Evolutionary conservation across 2,888 invertebrate genomes (phyloP).

Genomic region (Ormyrus thymus): DNA sequence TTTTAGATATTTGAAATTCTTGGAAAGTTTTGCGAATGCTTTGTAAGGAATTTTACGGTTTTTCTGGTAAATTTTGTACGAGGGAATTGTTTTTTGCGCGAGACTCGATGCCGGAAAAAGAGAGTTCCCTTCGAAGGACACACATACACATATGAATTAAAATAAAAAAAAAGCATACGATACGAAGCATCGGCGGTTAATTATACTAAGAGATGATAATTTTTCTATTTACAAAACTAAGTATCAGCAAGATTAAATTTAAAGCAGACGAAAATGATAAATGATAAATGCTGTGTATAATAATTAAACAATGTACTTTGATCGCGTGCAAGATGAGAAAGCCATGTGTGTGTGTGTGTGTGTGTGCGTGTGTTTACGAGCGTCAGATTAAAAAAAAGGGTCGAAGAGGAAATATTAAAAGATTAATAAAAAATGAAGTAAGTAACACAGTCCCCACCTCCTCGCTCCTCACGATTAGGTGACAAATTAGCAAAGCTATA

Average conservation of each 20-base stretch:
- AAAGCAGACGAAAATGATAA: constrained; percentile 56
- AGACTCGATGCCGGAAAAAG: constrained; percentile 48
- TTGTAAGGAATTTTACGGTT: constrained; percentile 36
- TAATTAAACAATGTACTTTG: constrained; percentile 67
- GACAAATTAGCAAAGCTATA: constrained; percentile 68
- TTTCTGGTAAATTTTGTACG: constrained; percentile 45
- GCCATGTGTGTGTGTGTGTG: constrained; percentile 36
- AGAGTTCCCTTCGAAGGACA: constrained; percentile 27
- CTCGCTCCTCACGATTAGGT: constrained; percentile 65
- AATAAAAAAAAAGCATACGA: constrained; percentile 41
- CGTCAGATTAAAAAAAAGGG: constrained; percentile 30
- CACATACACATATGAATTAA: constrained; percentile 53
- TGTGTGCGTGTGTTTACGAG: constrained; percentile 13
- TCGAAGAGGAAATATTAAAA: constrained; percentile 24
- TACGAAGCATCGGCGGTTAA: constrained; percentile 70
- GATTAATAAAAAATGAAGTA: constrained; percentile 62
- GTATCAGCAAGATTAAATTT: constrained; percentile 55
- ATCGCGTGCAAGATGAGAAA: background rate
- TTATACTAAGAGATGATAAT: constrained; percentile 73
- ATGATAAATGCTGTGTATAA: constrained; percentile 59
- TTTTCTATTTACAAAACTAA: constrained; percentile 71
- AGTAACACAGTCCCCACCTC: constrained; percentile 61
- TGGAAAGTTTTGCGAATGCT: constrained; percentile 42
- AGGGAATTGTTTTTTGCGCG: constrained; percentile 53
- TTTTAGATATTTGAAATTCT: constrained; percentile 48